Evolutionary conservation across 2,113 vertebrate species (phyloP).

Genomic region (Lepidothrix coronata): DNA sequence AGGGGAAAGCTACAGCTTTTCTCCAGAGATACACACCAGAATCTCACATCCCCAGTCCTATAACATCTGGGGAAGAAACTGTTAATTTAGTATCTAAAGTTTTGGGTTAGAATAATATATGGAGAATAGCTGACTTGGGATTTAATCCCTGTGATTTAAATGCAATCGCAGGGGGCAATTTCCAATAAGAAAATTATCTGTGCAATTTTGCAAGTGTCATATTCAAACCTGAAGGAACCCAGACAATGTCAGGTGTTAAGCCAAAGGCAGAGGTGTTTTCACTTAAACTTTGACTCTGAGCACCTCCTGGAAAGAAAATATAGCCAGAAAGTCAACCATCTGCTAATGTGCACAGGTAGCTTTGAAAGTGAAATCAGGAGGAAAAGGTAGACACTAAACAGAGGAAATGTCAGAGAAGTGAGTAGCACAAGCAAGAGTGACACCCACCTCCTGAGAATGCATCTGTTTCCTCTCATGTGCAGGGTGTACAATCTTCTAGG

Average conservation of each 20-base stretch:
- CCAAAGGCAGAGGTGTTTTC: neutral
- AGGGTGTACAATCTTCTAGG: neutral
- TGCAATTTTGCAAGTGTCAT: neutral
- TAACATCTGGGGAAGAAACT: neutral
- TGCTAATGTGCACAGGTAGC: neutral
- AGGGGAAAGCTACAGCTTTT: neutral
- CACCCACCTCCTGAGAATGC: conserved; percentile 9
- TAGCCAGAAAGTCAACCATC: neutral
- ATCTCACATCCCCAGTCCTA: neutral
- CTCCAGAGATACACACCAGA: neutral
- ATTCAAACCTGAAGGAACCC: conserved; percentile 1
- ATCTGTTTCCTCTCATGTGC: neutral
- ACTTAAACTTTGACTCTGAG: conserved; percentile 3
- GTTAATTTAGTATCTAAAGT: neutral
- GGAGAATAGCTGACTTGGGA: neutral
- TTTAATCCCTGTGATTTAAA: neutral
- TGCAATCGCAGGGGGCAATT: neutral
- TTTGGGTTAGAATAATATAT: neutral
- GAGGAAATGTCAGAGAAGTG: conserved; percentile 6
- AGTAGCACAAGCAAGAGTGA: conserved; percentile 4
- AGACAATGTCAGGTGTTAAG: neutral
- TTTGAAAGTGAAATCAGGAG: conserved; percentile 16
- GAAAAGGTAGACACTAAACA: neutral
- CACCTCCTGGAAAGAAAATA: neutral
- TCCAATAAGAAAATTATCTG: neutral